Conservation (phyloP, 2,797 vertebrate genomes). For the Pachyuromys duprasi region DNA sequence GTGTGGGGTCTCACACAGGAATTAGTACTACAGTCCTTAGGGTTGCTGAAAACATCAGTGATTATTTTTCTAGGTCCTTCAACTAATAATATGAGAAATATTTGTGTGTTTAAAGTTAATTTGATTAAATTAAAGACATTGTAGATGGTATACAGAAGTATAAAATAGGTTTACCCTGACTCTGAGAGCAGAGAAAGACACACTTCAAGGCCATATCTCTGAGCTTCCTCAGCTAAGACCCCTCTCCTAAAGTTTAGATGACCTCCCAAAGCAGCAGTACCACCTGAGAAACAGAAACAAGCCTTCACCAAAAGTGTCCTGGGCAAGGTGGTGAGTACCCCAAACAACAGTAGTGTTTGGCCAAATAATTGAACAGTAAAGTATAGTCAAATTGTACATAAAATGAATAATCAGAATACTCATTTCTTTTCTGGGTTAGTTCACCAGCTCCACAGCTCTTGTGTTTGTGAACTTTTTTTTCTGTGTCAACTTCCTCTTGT, state of each 20-base stretch:
- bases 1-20: neutral
- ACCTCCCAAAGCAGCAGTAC: neutral
- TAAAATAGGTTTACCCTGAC: neutral
- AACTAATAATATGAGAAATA: rapidly evolving
- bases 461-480: neutral
- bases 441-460: neutral
- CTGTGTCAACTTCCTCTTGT: neutral
- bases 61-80: neutral
- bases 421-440: neutral
- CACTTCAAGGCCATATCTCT: neutral
- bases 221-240: neutral
- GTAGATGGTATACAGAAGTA: neutral
- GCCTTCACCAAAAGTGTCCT: neutral
- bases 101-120: neutral
- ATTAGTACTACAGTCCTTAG: neutral
- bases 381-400: neutral
- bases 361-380: neutral
- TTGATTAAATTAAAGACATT: neutral
- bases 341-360: neutral
- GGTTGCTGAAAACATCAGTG: neutral
- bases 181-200: neutral
- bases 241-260: neutral
- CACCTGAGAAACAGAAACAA: neutral
- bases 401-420: neutral
- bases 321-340: neutral